Conservation (phyloP, 2,888 invertebrate species). For the Odontocerum albicorne region DNA sequence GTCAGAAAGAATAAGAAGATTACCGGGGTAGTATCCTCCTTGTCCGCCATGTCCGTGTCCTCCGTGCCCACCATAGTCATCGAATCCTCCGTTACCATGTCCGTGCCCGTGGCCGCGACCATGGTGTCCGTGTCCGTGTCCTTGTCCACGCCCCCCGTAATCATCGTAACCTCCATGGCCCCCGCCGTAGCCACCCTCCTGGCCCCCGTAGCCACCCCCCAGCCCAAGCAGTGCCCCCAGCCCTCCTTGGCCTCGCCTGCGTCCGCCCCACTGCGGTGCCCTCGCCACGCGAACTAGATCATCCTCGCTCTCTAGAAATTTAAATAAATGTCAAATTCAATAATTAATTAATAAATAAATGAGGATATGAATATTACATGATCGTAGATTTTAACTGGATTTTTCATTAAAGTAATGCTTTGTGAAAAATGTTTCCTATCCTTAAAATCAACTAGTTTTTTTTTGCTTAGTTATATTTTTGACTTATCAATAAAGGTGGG, state of each 20-base stretch:
- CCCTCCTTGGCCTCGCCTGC: conserved; percentile 27
- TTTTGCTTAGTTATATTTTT: no score
- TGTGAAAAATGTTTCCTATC: no score
- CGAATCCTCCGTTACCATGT: conserved; percentile 1
- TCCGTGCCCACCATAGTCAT: conserved; percentile 2
- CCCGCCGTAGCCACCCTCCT: conserved; percentile 39
- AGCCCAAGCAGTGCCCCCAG: conserved; percentile 17
- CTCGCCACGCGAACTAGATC: conserved; percentile 17
- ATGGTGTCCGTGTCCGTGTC: conserved; percentile 45
- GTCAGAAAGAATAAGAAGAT: conserved; percentile 3
- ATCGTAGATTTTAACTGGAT: no score
- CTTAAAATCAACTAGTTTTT: no score
- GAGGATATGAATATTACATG: no score
- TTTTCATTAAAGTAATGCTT: no score
- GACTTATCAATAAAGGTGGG: no score
- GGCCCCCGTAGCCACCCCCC: conserved; percentile 35
- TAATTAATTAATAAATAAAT: no score
- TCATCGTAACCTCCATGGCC: conserved; percentile 45
- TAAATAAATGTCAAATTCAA: no score
- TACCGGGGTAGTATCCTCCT: conserved; percentile 24
- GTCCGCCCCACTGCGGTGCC: conserved; percentile 21
- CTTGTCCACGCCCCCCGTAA: conserved; percentile 40
- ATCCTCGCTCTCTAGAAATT: neutral
- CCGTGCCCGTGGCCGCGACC: conserved; percentile 37
- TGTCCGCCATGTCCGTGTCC: conserved; percentile 8